Conservation (phyloP, 1,140 invertebrate species). For the Aphelenchoides besseyi region DNA sequence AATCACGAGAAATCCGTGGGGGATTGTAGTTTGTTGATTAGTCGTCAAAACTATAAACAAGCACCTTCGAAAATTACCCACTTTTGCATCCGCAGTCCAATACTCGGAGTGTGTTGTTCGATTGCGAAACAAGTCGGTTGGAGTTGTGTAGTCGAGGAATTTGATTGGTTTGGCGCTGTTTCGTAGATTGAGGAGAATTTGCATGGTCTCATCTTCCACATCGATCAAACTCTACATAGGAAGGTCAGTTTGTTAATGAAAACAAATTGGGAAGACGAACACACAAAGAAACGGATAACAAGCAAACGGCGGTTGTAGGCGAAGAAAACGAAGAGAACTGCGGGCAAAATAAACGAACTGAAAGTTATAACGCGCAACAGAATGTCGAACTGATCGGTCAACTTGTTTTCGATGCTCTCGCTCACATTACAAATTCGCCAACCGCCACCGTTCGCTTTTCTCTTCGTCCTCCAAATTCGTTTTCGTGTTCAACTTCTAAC, state of each 20-base stretch:
- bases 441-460: not conserved
- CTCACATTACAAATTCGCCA: too few species aligned
- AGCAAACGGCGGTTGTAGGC: conserved; percentile 2
- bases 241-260: not conserved
- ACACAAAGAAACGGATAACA: not conserved
- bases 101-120: conserved; percentile 20
- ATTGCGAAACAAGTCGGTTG: conserved; percentile 2
- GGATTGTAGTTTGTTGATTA: too few species aligned
- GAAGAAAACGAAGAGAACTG: conserved; percentile 2
- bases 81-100: conserved; percentile 18
- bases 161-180: not conserved
- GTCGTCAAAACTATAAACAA: too few species aligned
- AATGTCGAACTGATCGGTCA: too few species aligned
- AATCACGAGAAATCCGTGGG: too few species aligned
- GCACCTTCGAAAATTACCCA: not conserved
- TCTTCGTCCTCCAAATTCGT: not conserved
- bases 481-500: not conserved
- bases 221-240: not conserved
- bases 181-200: conserved; percentile 5
- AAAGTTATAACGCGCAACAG: too few species aligned
- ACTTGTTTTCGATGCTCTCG: too few species aligned
- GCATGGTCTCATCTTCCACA: conserved; percentile 14
- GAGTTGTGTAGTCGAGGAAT: conserved; percentile 4
- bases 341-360: not conserved
- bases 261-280: not conserved